A percentile compares a stretch with the other conserved stretches of the same genome.
Evolutionary conservation across 2,888 invertebrate genomes (phyloP).

Genomic region (Charanyca ferruginea): DNA sequence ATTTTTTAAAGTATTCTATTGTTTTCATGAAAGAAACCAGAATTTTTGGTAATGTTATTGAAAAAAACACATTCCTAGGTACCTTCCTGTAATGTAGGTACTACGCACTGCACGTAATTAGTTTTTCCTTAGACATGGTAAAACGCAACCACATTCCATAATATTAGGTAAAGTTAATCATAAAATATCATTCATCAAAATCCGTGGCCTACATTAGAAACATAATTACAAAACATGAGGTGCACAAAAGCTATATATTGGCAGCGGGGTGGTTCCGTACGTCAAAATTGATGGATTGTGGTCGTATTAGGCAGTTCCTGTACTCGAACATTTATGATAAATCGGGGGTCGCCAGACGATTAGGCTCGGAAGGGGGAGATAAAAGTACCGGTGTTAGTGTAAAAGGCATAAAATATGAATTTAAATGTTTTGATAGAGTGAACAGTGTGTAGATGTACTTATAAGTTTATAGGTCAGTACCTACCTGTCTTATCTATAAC

Average conservation of each 20-base stretch:
- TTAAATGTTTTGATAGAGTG: conserved; percentile 3
- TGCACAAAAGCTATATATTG: conserved; percentile 55
- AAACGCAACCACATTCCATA: neutral
- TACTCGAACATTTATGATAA: conserved; percentile 58
- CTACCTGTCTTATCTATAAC: too few relatives aligned
- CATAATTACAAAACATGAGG: conserved; percentile 56
- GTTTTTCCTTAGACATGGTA: neutral
- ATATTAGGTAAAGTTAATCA: conserved; percentile 8
- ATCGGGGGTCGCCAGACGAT: conserved; percentile 58
- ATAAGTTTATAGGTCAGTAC: neutral
- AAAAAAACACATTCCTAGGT: too few relatives aligned
- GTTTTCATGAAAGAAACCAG: too few relatives aligned
- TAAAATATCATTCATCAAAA: conserved; percentile 39
- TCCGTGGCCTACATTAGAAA: conserved; percentile 32
- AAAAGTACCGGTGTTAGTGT: conserved; percentile 28
- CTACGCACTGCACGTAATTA: neutral
- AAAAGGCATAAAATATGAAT: conserved; percentile 23
- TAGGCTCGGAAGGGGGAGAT: conserved; percentile 47
- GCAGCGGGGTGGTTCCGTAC: conserved; percentile 45
- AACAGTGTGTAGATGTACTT: neutral
- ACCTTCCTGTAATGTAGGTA: neutral
- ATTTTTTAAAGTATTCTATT: too few relatives aligned
- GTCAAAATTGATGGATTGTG: conserved; percentile 64
- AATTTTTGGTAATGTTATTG: too few relatives aligned
- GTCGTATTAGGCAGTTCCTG: conserved; percentile 55